Evolutionary conservation across 2,797 vertebrate species (phyloP).

Genomic region (Chaetophractus vellerosus): DNA sequence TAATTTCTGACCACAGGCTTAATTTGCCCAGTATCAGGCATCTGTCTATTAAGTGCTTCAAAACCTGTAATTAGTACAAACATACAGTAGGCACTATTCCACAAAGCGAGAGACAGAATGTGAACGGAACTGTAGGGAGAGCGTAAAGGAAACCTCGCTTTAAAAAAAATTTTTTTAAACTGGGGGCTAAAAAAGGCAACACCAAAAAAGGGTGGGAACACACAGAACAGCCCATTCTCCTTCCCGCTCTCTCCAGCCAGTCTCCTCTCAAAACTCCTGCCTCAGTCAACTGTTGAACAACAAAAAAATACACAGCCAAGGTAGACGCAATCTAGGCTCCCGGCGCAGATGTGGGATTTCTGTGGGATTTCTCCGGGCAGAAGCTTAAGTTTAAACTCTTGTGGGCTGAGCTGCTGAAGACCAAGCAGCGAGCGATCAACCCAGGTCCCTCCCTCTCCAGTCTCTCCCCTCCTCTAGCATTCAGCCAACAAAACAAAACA

Average conservation of each 20-base stretch:
- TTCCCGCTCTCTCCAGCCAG: constrained; percentile 78
- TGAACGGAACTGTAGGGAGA: constrained; percentile 7
- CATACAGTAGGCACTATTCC: constrained; percentile 66
- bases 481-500: not conserved
- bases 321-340: constrained; percentile 34
- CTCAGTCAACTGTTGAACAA: constrained; percentile 84
- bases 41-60: constrained; percentile 83
- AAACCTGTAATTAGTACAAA: constrained; percentile 87
- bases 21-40: constrained; percentile 84
- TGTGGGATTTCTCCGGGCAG: constrained; percentile 61
- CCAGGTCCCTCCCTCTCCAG: constrained; percentile 69
- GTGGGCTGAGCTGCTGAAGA: constrained; percentile 75
- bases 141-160: not conserved
- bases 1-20: constrained; percentile 85
- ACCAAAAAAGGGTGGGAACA: constrained; percentile 83
- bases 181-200: not conserved
- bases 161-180: not conserved
- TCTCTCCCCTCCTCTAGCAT: constrained; percentile 64
- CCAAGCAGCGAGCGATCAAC: constrained; percentile 70
- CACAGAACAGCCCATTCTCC: constrained; percentile 83
- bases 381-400: constrained; percentile 84
- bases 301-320: constrained; percentile 27
- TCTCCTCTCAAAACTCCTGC: constrained; percentile 78
- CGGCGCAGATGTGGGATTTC: not conserved
- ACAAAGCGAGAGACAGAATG: not conserved